A percentile compares a stretch with the other conserved stretches of the same genome.
Conservation (phyloP, 1,140 invertebrate genomes). For the Brachionus sp. region DNA sequence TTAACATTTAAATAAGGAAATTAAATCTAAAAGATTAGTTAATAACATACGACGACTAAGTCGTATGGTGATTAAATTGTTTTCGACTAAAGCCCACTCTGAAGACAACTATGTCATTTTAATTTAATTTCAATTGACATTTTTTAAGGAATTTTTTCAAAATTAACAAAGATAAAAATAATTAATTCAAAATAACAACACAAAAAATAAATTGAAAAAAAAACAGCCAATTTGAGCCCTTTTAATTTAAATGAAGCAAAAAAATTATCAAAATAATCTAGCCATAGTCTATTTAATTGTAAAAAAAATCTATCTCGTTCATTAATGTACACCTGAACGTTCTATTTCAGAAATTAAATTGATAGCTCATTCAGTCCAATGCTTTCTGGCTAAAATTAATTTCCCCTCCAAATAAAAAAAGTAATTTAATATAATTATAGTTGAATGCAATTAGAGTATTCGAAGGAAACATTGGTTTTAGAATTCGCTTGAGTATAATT, state of each 20-base stretch:
- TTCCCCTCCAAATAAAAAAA: background rate
- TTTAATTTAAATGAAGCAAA: background rate
- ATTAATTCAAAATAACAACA: slow-evolving; percentile 26
- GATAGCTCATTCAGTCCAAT: background rate
- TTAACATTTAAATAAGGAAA: slow-evolving; percentile 11
- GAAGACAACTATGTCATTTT: slow-evolving; percentile 4
- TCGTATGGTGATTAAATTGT: background rate
- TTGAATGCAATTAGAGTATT: background rate
- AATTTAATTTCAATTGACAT: slow-evolving; percentile 16
- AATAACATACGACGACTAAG: background rate
- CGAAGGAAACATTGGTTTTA: background rate
- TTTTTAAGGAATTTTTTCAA: slow-evolving; percentile 10
- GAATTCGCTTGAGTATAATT: background rate
- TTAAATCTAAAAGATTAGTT: slow-evolving; percentile 13
- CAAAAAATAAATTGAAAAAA: background rate
- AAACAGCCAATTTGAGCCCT: background rate
- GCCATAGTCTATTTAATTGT: background rate
- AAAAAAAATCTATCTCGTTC: background rate
- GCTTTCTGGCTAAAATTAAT: background rate
- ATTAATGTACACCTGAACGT: background rate
- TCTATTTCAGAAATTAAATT: background rate
- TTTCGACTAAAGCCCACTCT: background rate
- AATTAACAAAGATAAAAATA: slow-evolving; percentile 11
- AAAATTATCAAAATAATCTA: background rate
- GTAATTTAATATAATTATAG: background rate